These are phyloP conservation scores for Drosophila picticornis DNA, from an alignment of 2,888 invertebrate species.

Conservation along the genomic window DNA sequence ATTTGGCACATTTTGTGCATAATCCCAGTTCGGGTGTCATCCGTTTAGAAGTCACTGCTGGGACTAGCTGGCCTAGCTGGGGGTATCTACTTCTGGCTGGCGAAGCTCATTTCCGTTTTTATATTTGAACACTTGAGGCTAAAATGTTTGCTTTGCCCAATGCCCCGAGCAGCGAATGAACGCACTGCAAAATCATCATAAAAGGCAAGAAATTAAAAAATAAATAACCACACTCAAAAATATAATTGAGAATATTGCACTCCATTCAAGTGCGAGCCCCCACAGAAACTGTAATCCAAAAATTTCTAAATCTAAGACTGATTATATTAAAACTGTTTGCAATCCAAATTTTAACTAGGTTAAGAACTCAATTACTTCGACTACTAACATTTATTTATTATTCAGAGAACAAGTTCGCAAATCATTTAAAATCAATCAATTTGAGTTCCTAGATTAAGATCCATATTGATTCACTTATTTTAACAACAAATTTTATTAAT, in stretches of 20 bases:
- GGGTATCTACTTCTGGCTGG: constrained; percentile 29
- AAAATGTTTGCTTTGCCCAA: constrained; percentile 77
- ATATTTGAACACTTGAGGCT: constrained; percentile 80
- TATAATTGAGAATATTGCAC: neutral
- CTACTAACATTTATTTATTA: neutral
- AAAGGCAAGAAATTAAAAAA: constrained; percentile 76
- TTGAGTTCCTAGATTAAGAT: neutral
- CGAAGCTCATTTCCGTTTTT: constrained; percentile 79
- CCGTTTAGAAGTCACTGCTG: constrained; percentile 43
- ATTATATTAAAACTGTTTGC: neutral
- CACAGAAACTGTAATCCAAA: neutral
- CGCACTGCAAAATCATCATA: constrained; percentile 71
- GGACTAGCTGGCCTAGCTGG: constrained; percentile 12
- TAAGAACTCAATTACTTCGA: neutral
- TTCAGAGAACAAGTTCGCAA: neutral
- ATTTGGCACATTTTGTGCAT: constrained; percentile 67
- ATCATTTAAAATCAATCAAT: neutral
- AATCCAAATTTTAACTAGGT: neutral
- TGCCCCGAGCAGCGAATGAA: constrained; percentile 35
- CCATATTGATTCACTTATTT: neutral
- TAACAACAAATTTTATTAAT: neutral
- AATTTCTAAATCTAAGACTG: neutral
- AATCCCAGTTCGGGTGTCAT: constrained; percentile 44
- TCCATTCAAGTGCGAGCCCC: neutral
- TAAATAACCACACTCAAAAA: constrained; percentile 51